Conservation (phyloP, 2,888 invertebrate genomes). For the Odontocerum albicorne region DNA sequence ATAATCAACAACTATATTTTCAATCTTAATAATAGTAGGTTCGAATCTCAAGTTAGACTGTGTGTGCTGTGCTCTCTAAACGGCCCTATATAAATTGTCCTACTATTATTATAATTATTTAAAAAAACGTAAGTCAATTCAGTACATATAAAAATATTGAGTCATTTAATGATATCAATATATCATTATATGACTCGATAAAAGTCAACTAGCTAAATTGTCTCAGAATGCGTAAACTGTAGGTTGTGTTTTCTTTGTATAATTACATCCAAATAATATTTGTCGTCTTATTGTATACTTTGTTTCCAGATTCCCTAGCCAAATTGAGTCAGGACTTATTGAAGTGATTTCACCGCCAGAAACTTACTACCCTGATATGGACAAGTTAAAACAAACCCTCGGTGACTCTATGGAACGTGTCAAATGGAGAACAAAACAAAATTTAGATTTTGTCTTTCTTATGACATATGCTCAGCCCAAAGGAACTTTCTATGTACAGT, state of each 20-base stretch:
- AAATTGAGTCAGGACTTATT: slow-evolving; percentile 77
- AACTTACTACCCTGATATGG: slow-evolving; percentile 86
- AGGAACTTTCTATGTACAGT: slow-evolving; percentile 87
- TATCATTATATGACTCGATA: too few species aligned
- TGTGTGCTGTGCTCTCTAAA: too few species aligned
- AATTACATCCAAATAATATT: not conserved
- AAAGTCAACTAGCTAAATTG: too few species aligned
- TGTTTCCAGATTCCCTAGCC: slow-evolving; percentile 67
- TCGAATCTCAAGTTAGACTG: too few species aligned
- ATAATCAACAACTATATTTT: too few species aligned
- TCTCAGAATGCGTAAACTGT: too few species aligned
- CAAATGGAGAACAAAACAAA: slow-evolving; percentile 93
- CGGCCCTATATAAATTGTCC: too few species aligned
- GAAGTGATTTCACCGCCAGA: slow-evolving; percentile 86
- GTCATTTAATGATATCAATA: too few species aligned
- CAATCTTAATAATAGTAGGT: too few species aligned
- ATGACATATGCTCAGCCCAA: slow-evolving; percentile 92
- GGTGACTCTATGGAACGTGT: slow-evolving; percentile 86
- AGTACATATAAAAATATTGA: too few species aligned
- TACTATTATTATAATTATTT: too few species aligned
- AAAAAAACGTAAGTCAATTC: too few species aligned
- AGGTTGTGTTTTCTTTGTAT: not conserved
- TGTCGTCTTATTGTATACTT: not conserved
- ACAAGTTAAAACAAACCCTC: slow-evolving; percentile 73
- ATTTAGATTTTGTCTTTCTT: slow-evolving; percentile 88